Base-by-base conservation (phyloP, 2,888 invertebrate species). In the Electrophaes corylata region DNA sequence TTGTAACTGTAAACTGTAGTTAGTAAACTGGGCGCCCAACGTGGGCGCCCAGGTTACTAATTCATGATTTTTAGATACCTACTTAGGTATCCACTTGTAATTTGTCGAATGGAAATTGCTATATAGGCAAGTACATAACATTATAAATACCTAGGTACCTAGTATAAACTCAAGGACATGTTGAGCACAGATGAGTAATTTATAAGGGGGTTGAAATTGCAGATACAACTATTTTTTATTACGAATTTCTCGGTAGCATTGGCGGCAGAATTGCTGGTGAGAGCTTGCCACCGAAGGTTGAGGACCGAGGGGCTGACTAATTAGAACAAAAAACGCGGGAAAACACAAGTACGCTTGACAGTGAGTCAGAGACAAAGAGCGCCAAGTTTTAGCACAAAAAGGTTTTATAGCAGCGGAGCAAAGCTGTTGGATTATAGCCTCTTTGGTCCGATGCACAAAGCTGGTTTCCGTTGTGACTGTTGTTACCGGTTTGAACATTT, bases 321-420 rank as follows among this genome's bases (percentile, higher is more conserved):
- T 91, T 91, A 90, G 87, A 90, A 90, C 91, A 91, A 91, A 91
- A 90, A 91, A 88, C 87, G 89, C 89, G 90, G 88, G 88, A 88
- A 88, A 87, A 89, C 87, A 89, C 81, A 87, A 91, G 91, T 85
- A 88, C 78, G 86, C 91, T 91, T 89, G 88, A 90, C 89, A 89
- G 86, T 83, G 87, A 89, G 84, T 80, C 87, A 87, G 87, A 90
- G 87, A 91, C 90, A 91, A 91, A 91, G 90, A 83, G 80, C 83
- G 72, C 71, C 72, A 73, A 75, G 75, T 75, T 78, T 71, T 73
- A 73, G 62, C 68, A 74, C 76, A 79, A 81, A 84, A 89, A 90
- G 78, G 81, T 81, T 79, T 72, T 75, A 88, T 78, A 73, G 69
- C 69, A 53, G 58, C 48, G 23, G 20, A 49, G 46, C 33, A 43